phyloP scores from a whole-genome alignment of 35 echinoderm and acorn worm species.

The Acanthaster planci region DNA sequence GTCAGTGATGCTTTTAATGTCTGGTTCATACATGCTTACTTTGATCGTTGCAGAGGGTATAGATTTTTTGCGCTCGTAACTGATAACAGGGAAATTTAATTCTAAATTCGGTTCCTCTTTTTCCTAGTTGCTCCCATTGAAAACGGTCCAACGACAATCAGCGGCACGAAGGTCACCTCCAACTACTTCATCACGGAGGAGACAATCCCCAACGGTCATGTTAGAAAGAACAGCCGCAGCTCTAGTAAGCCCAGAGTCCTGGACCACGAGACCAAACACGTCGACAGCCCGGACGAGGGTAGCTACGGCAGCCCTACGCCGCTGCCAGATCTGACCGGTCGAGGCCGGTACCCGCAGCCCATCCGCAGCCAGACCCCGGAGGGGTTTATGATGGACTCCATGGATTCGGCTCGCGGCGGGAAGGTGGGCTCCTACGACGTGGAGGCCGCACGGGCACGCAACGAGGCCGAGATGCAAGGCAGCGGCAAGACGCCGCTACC shows the following conservation, averaged over 20 bases:
- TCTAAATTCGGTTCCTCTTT: background rate
- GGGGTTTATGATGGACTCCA: background rate
- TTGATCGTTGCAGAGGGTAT: no score
- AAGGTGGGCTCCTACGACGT: conserved; percentile 34
- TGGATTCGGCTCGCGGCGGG: conserved; percentile 21
- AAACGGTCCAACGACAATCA: conserved; percentile 29
- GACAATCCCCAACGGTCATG: conserved; percentile 60
- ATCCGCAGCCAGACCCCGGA: conserved; percentile 30
- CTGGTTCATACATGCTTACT: no score
- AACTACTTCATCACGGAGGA: conserved; percentile 74
- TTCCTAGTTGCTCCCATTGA: conserved; percentile 41
- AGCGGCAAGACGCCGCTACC: background rate
- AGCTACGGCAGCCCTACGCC: background rate
- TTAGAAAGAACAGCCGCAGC: conserved; percentile 38
- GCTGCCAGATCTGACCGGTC: conserved; percentile 27
- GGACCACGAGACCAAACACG: conserved; percentile 40
- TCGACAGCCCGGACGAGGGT: conserved; percentile 29
- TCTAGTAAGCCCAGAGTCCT: conserved; percentile 67
- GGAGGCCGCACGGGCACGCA: background rate
- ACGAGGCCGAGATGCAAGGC: background rate
- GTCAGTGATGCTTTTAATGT: no score
- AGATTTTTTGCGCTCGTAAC: no score
- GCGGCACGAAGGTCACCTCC: conserved; percentile 38
- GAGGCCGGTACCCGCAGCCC: conserved; percentile 23
- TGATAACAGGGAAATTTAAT: background rate